Percentiles rank a stretch among this genome's conserved stretches.
Evolutionary conservation across 1,140 invertebrate genomes (phyloP).

Genomic region (Zaprionus africanus): DNA sequence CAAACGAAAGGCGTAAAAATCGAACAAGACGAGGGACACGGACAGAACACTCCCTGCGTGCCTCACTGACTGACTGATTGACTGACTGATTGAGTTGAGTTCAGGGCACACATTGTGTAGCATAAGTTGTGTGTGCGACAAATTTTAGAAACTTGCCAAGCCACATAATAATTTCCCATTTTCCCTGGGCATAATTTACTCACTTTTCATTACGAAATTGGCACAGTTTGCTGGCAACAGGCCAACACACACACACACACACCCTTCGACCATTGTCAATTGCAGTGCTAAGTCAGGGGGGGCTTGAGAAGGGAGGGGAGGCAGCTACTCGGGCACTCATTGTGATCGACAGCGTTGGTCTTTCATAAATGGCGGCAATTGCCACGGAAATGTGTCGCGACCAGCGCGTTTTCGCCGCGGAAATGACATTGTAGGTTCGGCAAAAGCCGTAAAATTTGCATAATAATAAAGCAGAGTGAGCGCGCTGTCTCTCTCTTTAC

Average conservation of each 20-base stretch:
- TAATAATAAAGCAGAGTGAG: slow-evolving; percentile 69
- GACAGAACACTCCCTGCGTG: neutral
- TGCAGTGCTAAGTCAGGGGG: slow-evolving; percentile 19
- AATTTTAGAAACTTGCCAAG: slow-evolving; percentile 22
- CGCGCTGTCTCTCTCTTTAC: neutral
- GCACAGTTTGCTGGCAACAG: neutral
- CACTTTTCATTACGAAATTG: slow-evolving; percentile 10
- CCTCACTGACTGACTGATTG: neutral
- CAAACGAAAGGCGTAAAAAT: slow-evolving; percentile 10
- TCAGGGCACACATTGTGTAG: neutral
- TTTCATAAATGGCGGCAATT: slow-evolving; percentile 78
- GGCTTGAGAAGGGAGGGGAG: neutral
- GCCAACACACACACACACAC: neutral
- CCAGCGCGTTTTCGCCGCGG: slow-evolving; percentile 64
- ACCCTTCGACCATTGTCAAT: slow-evolving; percentile 56
- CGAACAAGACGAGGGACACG: slow-evolving; percentile 8
- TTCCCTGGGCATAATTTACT: slow-evolving; percentile 5
- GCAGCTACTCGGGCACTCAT: slow-evolving; percentile 30
- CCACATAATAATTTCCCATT: slow-evolving; percentile 7
- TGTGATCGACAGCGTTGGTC: slow-evolving; percentile 54
- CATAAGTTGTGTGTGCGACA: neutral
- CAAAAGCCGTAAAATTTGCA: slow-evolving; percentile 64
- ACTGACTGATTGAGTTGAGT: slow-evolving; percentile 3
- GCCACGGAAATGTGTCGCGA: slow-evolving; percentile 67
- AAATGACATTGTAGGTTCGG: slow-evolving; percentile 79